Evolutionary conservation across 2,113 vertebrate genomes (phyloP), one percentile per base, ranked within the genome.

Genomic region (Pitta sordida): DNA sequence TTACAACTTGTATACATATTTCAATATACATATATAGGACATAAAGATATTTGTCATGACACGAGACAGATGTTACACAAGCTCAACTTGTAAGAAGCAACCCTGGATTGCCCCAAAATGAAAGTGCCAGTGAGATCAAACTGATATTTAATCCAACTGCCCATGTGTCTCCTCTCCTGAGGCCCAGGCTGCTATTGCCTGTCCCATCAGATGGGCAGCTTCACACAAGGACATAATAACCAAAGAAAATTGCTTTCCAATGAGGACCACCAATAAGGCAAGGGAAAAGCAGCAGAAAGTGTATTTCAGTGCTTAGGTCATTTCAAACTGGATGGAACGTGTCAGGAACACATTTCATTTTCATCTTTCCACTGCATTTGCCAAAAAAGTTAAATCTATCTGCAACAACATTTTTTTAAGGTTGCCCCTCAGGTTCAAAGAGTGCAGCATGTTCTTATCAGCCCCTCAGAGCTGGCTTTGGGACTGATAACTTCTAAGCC

Each of bases 301-400:
- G n/a, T 24, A 70, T 68, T 89, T 95, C 59, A 48, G 63, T 0
- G 0, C 51, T 79, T 16, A 49, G 34, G 68, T 73, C 16, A 41
- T 73, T 78, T 86, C 39, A 36, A 51, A 80, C 30, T 17, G 49
- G 37, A 64, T 51, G 37, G 77, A 83, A 90, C 7, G 0, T 2
- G 14, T 79, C 29, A 70, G n/a, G 36, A 88, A 94, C 95, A 59
- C 55, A 67, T 70, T 75, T 81, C 44, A 59, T 83, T 79, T 86
- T 91, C 73, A 86, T 74, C 83, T 90, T 81, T 53, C 55, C 43
- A 29, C 39, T 76, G 59, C 64, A 46, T 79, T 94, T 70, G 56
- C 60, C 86, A 88, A n/a, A 83, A 53, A 91, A 48, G 67, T 74
- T 90, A 92, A 95, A 96, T 71, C 63, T 59, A 60, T 59, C 91